Percentiles rank a stretch among this genome's conserved stretches.
Evolutionary conservation across 2,888 invertebrate species (phyloP).

Genomic region (Agonum fuliginosum): DNA sequence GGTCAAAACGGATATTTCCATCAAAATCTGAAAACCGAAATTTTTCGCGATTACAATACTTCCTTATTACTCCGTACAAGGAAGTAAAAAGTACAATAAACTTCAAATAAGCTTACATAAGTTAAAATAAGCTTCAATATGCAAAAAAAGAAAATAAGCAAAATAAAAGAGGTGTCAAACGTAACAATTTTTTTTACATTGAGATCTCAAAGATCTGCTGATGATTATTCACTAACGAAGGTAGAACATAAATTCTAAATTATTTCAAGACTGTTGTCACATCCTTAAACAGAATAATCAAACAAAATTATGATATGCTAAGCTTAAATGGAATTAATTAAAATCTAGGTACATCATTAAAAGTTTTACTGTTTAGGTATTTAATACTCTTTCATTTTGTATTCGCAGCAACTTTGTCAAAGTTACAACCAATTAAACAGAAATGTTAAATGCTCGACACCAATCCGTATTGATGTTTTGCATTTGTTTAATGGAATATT

Average conservation of each 20-base stretch:
- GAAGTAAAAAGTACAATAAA: too few species aligned
- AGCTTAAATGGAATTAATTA: constrained; percentile 45
- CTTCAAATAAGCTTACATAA: too few species aligned
- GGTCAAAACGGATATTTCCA: too few species aligned
- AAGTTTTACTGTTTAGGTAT: constrained; percentile 36
- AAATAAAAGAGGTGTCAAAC: too few species aligned
- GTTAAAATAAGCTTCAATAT: too few species aligned
- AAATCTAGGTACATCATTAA: constrained; percentile 47
- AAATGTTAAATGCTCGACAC: not conserved
- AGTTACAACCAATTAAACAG: constrained; percentile 21
- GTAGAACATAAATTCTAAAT: not conserved
- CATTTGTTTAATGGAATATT: not conserved
- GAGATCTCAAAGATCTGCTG: too few species aligned
- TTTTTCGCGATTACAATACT: too few species aligned
- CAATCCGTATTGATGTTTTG: constrained; percentile 24
- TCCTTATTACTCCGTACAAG: too few species aligned
- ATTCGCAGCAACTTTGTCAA: constrained; percentile 11
- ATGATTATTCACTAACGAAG: constrained; percentile 1
- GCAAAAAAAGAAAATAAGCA: too few species aligned
- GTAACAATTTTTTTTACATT: too few species aligned
- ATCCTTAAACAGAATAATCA: not conserved
- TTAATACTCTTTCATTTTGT: constrained; percentile 29
- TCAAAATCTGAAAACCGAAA: too few species aligned
- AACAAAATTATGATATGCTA: constrained; percentile 38
- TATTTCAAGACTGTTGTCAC: constrained; percentile 13